Percentiles rank a stretch among this genome's conserved stretches.
Conservation (phyloP, 2,797 vertebrate genomes). For the Selene dorsalis region DNA sequence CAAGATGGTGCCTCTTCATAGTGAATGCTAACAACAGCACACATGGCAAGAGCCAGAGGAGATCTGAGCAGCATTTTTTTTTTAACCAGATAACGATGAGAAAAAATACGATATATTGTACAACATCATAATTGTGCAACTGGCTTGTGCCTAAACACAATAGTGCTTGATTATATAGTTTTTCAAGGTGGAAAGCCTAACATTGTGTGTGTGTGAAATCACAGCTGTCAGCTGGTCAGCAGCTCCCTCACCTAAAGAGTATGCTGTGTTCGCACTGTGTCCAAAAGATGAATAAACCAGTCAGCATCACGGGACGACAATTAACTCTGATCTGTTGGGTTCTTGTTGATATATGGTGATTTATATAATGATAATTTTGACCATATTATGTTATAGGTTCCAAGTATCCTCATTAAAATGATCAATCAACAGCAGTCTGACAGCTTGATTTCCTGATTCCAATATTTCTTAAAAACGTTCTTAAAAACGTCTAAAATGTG, state of each 20-base stretch:
- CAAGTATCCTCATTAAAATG: constrained; percentile 5
- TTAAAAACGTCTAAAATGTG: not conserved
- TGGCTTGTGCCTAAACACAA: constrained; percentile 24
- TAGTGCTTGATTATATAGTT: constrained; percentile 43
- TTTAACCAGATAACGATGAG: constrained; percentile 30
- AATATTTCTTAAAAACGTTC: not conserved
- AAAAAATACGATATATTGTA: too few relatives aligned
- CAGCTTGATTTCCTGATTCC: constrained; percentile 3
- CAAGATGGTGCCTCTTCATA: constrained; percentile 48
- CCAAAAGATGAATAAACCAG: constrained; percentile 2
- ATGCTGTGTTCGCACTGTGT: constrained; percentile 16
- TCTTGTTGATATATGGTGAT: constrained; percentile 49
- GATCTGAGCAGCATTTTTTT: constrained; percentile 3
- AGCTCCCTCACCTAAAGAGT: constrained; percentile 9
- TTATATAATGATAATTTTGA: constrained; percentile 2
- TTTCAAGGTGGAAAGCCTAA: constrained; percentile 29
- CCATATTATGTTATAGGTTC: not conserved
- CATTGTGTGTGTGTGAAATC: constrained; percentile 16
- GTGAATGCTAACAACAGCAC: constrained; percentile 45
- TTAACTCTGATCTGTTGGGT: constrained; percentile 11
- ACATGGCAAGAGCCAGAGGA: constrained; percentile 2
- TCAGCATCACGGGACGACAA: constrained; percentile 4
- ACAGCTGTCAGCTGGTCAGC: constrained; percentile 46
- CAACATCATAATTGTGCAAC: not conserved
- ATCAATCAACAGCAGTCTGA: constrained; percentile 4